phyloP scores from a whole-genome alignment of 2,888 invertebrate genomes.

The Brachyptera putata region DNA sequence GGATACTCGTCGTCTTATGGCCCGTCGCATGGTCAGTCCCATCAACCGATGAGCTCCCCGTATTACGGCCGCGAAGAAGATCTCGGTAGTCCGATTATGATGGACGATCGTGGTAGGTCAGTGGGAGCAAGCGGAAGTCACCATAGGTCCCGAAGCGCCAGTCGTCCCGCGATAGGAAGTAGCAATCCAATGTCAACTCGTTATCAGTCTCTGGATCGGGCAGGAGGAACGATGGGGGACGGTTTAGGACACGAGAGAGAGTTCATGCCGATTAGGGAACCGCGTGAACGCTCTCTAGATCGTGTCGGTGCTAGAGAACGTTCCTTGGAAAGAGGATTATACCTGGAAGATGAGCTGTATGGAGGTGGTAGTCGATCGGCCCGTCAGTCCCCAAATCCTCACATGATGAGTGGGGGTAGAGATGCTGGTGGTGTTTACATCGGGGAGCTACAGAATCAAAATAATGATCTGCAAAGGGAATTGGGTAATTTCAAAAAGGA shows the following conservation, averaged over 20 bases:
- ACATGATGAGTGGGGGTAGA: slow-evolving; percentile 38
- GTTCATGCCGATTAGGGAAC: slow-evolving; percentile 79
- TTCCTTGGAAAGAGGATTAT: slow-evolving; percentile 63
- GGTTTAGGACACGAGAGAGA: slow-evolving; percentile 73
- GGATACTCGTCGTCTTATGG: slow-evolving; percentile 28
- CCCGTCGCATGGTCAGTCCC: slow-evolving; percentile 42
- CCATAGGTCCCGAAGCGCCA: slow-evolving; percentile 76
- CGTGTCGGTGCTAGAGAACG: slow-evolving; percentile 57
- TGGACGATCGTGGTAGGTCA: slow-evolving; percentile 64
- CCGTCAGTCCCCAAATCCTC: slow-evolving; percentile 66
- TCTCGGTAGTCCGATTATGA: slow-evolving; percentile 79
- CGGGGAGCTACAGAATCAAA: slow-evolving; percentile 88
- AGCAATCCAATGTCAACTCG: slow-evolving; percentile 47
- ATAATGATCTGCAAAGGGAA: slow-evolving; percentile 91
- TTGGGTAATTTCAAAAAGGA: slow-evolving; percentile 88
- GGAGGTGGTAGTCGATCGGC: slow-evolving; percentile 54
- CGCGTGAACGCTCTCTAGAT: slow-evolving; percentile 63
- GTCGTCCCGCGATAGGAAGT: slow-evolving; percentile 58
- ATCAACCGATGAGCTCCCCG: slow-evolving; percentile 54
- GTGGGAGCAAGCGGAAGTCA: slow-evolving; percentile 62
- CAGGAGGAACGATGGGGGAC: slow-evolving; percentile 54
- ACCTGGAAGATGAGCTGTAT: slow-evolving; percentile 66
- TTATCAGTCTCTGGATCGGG: slow-evolving; percentile 69
- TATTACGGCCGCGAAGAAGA: slow-evolving; percentile 63
- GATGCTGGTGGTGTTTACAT: slow-evolving; percentile 62